Evolutionary conservation across 2,888 invertebrate genomes (phyloP).

Genomic region (Dryobota labecula): DNA sequence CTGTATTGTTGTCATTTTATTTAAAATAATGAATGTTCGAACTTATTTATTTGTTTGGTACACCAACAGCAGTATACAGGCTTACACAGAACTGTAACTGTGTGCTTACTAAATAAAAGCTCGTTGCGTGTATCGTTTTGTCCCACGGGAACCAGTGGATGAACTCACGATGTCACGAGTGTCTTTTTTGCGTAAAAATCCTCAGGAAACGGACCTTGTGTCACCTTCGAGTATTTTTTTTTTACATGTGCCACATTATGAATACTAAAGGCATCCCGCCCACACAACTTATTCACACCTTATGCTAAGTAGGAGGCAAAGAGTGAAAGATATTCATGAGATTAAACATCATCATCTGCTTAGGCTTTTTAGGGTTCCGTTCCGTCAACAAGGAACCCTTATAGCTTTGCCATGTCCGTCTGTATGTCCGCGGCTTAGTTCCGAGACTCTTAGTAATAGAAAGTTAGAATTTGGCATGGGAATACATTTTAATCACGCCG

Average conservation of each 20-base stretch:
- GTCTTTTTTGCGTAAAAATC: conserved; percentile 46
- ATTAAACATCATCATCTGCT: neutral
- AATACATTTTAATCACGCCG: too few species aligned
- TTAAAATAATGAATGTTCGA: neutral
- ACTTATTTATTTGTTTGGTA: too few species aligned
- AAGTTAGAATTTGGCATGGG: too few species aligned
- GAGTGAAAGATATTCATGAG: conserved; percentile 10
- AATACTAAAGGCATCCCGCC: conserved; percentile 64
- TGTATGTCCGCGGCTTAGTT: too few species aligned
- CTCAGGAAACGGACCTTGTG: conserved; percentile 51
- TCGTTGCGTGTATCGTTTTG: conserved; percentile 20
- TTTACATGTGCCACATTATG: conserved; percentile 55
- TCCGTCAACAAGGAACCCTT: too few species aligned
- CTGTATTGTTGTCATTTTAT: neutral
- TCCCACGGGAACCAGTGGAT: conserved; percentile 35
- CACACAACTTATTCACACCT: conserved; percentile 50
- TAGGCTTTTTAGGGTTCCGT: too few species aligned
- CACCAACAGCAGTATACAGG: too few species aligned
- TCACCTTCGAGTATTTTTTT: conserved; percentile 46
- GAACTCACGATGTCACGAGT: conserved; percentile 4
- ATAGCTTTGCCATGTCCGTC: too few species aligned
- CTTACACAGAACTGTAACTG: too few species aligned
- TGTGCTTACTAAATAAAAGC: neutral
- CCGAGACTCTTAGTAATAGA: too few species aligned
- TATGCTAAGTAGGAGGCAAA: conserved; percentile 13